Conservation (phyloP, 1,140 invertebrate species). For the Drosophila nigrodunni region DNA sequence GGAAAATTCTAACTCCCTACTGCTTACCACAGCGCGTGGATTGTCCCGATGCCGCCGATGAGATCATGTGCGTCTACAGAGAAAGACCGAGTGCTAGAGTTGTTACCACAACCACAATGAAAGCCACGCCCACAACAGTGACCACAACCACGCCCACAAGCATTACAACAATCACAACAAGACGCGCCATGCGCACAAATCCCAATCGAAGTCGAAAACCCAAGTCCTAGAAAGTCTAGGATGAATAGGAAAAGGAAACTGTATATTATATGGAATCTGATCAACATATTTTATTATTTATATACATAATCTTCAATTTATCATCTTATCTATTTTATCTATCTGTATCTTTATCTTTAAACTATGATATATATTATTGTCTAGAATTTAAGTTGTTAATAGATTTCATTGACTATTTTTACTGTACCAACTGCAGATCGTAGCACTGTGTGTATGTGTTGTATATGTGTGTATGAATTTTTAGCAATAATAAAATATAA, state of each 20-base stretch:
- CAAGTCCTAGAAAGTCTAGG: slow-evolving; percentile 53
- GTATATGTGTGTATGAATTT: slow-evolving; percentile 36
- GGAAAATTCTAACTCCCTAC: neutral
- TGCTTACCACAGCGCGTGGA: slow-evolving; percentile 84
- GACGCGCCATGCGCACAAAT: slow-evolving; percentile 61
- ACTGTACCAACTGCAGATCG: slow-evolving; percentile 53
- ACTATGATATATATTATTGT: slow-evolving; percentile 62
- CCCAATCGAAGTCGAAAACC: slow-evolving; percentile 76
- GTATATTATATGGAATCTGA: slow-evolving; percentile 41
- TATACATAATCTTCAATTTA: slow-evolving; percentile 39
- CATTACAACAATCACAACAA: slow-evolving; percentile 38
- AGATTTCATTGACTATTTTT: slow-evolving; percentile 75
- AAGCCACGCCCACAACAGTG: slow-evolving; percentile 29
- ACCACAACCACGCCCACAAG: slow-evolving; percentile 22
- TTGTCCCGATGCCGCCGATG: slow-evolving; percentile 87
- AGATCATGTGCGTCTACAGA: slow-evolving; percentile 86
- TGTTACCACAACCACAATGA: slow-evolving; percentile 13
- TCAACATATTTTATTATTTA: slow-evolving; percentile 53
- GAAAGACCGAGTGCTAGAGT: slow-evolving; percentile 57
- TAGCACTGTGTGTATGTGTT: slow-evolving; percentile 53
- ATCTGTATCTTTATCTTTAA: neutral
- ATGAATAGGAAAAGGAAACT: slow-evolving; percentile 8
- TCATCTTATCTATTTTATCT: slow-evolving; percentile 42
- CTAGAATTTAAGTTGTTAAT: slow-evolving; percentile 70
- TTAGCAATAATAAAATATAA: slow-evolving; percentile 77